phyloP scores from a whole-genome alignment of 2,888 invertebrate species.

The Lithophane socia region DNA sequence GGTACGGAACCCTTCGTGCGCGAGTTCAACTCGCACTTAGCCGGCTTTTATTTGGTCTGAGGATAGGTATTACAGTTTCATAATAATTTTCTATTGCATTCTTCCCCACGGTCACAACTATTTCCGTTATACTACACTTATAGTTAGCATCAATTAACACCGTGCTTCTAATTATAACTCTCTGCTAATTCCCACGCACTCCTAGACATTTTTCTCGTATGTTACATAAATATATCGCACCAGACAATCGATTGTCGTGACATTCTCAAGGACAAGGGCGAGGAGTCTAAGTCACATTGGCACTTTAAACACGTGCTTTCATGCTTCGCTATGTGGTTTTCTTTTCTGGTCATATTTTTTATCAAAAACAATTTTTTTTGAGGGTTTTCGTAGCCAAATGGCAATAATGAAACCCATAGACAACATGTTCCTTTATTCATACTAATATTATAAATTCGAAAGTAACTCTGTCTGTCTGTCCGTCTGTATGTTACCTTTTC shows the following conservation, averaged over 20 bases:
- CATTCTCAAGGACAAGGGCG: conserved; percentile 23
- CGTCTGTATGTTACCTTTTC: no score
- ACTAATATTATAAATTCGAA: no score
- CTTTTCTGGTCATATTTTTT: not conserved
- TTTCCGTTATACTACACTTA: not conserved
- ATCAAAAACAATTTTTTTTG: no score
- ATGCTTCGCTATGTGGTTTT: not conserved
- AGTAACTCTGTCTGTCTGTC: no score
- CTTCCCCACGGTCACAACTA: not conserved
- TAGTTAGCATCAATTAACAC: conserved; percentile 21
- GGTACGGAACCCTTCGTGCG: no score
- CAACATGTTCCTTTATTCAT: no score
- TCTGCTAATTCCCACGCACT: conserved; percentile 22
- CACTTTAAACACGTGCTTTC: not conserved
- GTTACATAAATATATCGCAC: conserved; percentile 29
- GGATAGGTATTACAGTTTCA: no score
- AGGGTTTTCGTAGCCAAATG: no score
- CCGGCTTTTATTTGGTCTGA: no score
- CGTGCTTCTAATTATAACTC: conserved; percentile 21
- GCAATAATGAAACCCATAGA: no score
- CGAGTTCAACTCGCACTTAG: no score
- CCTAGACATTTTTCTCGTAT: not conserved
- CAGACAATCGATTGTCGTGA: conserved; percentile 23
- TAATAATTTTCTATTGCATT: not conserved
- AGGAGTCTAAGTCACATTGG: not conserved